Percentiles rank a stretch among this genome's conserved stretches.
Conservation (phyloP, 2,113 vertebrate genomes). For the Melanotaenia duboulayi region DNA sequence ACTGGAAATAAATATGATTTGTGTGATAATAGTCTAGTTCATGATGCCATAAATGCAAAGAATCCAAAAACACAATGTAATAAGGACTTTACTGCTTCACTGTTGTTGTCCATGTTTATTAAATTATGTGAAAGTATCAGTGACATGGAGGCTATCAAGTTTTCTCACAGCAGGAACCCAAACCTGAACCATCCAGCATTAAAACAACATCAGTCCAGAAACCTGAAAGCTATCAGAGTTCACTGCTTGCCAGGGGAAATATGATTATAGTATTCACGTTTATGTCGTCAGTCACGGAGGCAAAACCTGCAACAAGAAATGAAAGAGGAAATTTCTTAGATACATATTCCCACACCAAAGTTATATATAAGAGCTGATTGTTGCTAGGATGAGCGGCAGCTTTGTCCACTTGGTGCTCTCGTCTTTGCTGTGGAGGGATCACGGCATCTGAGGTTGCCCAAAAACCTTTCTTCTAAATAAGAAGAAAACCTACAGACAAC, state of each 20-base stretch:
- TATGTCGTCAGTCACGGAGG: conserved; percentile 41
- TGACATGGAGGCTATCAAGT: too few species aligned
- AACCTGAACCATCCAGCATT: too few species aligned
- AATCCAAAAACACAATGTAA: too few species aligned
- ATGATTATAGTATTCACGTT: conserved; percentile 51
- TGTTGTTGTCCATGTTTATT: too few species aligned
- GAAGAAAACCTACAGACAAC: not conserved
- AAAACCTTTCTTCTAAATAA: accelerated
- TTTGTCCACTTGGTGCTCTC: conserved; percentile 27
- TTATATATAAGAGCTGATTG: conserved; percentile 19
- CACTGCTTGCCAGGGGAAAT: conserved; percentile 30
- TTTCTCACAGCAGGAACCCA: not conserved
- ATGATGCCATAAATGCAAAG: too few species aligned
- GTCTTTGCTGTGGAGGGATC: not conserved
- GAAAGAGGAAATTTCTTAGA: conserved; percentile 44
- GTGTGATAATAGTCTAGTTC: too few species aligned
- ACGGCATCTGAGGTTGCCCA: not conserved
- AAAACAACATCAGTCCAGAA: too few species aligned
- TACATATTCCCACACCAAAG: conserved; percentile 1
- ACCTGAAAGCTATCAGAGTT: conserved; percentile 41
- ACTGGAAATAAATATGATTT: too few species aligned
- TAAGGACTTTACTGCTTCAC: too few species aligned
- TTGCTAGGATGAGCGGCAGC: conserved; percentile 35
- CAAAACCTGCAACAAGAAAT: conserved; percentile 49
- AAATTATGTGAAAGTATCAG: too few species aligned